Base-by-base conservation (phyloP, 2,888 invertebrate genomes). In the Melieria crassipennis region DNA sequence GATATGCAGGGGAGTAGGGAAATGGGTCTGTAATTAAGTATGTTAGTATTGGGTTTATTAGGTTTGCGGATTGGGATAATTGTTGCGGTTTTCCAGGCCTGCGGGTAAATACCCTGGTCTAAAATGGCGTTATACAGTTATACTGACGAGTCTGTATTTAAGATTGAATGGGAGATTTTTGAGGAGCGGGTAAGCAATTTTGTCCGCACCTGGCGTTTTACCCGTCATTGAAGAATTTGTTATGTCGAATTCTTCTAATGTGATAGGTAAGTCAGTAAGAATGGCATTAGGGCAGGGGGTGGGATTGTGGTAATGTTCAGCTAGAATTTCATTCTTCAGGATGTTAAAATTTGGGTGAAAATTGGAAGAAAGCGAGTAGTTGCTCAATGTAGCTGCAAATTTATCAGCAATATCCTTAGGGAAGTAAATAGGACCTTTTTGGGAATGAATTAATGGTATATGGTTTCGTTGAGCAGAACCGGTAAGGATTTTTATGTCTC, bases 371-470 rank as follows among this genome's bases (percentile, higher is more conserved):
- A 6, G 5, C 4, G 43, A 60, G 13, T 61, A 61, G 1, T 45
- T 7, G 16, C 46, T 47, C 47, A 45, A 61, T 45, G 45, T 61
- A 7, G 6, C 61, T n/a, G 61, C 61, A 61, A 61, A 61, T 46
- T 61, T 1, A 46, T 45, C 5, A 5, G 61, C 61, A 7, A 61
- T 61, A 7, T 7, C 16, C n/a, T 61, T n/a, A 5, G 43, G 13
- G 45, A 7, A 6, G 16, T 61, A 61, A n/a, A 61, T 61, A 7
- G 61, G 47, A 4, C 61, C 61, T 45, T 61, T 16, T 47, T 45
- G n/a, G 5, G 16, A 61, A 13, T 61, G 46, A 46, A 47, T 61
- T 5, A 11, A 5, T 55, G 11, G 55, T 11, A 11, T 10, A 55
- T 10, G 4, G 11, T n/a, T 11, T 6, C 55, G n/a, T 11, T 11